phyloP scores from a whole-genome alignment of 2,888 invertebrate species.

The Strigamia transsilvanica region DNA sequence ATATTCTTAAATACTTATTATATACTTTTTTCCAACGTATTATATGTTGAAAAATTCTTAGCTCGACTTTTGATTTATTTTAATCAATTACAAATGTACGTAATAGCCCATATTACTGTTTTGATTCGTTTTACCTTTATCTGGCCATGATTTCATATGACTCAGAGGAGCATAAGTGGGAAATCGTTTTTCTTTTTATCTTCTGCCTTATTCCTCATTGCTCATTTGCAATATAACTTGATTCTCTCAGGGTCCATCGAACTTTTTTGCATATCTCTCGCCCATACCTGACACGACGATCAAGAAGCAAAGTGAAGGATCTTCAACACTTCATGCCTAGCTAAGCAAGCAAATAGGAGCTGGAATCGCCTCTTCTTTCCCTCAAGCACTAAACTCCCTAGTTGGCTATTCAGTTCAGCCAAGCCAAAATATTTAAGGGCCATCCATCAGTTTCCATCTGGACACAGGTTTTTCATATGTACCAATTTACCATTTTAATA shows the following conservation, averaged over 20 bases:
- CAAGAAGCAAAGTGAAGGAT: conserved; percentile 28
- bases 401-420: conserved; percentile 13
- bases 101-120: no score
- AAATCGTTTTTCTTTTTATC: conserved; percentile 9
- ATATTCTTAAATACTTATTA: no score
- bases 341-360: conserved; percentile 14
- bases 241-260: conserved; percentile 10
- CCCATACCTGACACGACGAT: conserved; percentile 30
- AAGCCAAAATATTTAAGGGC: conserved; percentile 7
- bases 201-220: neutral
- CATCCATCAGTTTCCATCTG: conserved; percentile 36
- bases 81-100: no score
- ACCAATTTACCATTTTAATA: neutral
- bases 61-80: no score
- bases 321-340: conserved; percentile 32
- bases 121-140: no score
- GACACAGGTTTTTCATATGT: neutral
- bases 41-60: no score
- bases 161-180: neutral
- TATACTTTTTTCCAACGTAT: no score
- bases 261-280: conserved; percentile 33
- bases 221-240: conserved; percentile 14
- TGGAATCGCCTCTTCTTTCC: neutral
- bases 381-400: conserved; percentile 20
- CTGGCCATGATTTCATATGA: no score